A percentile compares a stretch with the other conserved stretches of the same genome.
Evolutionary conservation across 1,140 invertebrate genomes (phyloP).

Genomic region (Aricia agestis): DNA sequence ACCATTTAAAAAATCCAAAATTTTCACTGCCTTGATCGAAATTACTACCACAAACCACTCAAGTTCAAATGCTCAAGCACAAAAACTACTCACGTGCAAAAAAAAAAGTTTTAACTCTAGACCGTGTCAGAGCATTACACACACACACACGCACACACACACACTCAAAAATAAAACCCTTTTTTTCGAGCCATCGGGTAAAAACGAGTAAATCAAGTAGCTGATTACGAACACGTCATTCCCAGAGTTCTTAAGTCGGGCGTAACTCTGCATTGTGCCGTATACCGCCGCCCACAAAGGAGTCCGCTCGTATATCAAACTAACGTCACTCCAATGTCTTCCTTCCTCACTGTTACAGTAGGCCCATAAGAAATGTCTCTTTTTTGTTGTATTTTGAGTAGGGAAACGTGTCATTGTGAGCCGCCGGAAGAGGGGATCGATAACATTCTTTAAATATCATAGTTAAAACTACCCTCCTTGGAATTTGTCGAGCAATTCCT

Average conservation of each 20-base stretch:
- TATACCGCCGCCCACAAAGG: constrained; percentile 68
- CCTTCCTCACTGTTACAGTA: constrained; percentile 59
- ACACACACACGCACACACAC: no score
- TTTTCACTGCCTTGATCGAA: no score
- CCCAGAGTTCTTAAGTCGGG: constrained; percentile 46
- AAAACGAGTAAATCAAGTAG: constrained; percentile 24
- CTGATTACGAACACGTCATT: constrained; percentile 37
- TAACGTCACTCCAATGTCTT: constrained; percentile 71
- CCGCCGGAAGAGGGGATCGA: constrained; percentile 6
- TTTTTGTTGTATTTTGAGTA: constrained; percentile 56
- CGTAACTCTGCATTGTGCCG: constrained; percentile 60
- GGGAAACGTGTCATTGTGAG: constrained; percentile 11
- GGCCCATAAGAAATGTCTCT: constrained; percentile 53
- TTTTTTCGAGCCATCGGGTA: not conserved
- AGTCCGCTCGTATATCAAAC: constrained; percentile 68
- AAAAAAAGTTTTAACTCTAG: no score
- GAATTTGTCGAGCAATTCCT: not conserved
- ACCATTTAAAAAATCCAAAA: no score
- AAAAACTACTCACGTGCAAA: no score
- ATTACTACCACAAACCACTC: no score
- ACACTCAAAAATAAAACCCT: no score
- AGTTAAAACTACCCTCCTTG: not conserved
- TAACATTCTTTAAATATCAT: not conserved
- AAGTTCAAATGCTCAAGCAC: no score
- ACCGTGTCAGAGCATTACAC: no score